Conservation (phyloP, 2,888 invertebrate species). For the Clusia tigrina region DNA sequence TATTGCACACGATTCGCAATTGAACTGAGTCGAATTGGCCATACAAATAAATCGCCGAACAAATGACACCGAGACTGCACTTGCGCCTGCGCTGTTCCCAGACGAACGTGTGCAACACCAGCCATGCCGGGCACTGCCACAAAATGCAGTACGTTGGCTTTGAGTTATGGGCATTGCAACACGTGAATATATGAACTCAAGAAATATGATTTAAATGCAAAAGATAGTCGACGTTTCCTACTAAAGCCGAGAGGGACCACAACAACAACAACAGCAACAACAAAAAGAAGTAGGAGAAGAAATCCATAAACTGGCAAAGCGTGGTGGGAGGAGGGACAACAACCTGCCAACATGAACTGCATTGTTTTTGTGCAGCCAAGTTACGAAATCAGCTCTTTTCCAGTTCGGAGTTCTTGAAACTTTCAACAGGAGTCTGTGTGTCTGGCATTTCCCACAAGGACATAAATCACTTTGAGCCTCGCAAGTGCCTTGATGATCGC, state of each 20-base stretch:
- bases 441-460: slow-evolving; percentile 40
- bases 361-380: background rate
- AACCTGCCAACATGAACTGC: background rate
- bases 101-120: background rate
- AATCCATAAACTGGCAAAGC: background rate
- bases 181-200: slow-evolving; percentile 20
- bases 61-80: background rate
- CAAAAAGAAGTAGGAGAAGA: background rate
- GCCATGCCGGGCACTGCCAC: background rate
- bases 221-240: slow-evolving; percentile 23
- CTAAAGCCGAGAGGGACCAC: background rate
- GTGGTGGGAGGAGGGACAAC: background rate
- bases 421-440: slow-evolving; percentile 49
- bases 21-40: background rate
- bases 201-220: slow-evolving; percentile 34
- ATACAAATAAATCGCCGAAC: background rate
- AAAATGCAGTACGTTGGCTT: slow-evolving; percentile 18
- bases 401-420: slow-evolving; percentile 43
- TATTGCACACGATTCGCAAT: slow-evolving; percentile 21
- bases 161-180: slow-evolving; percentile 19
- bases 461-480: slow-evolving; percentile 46
- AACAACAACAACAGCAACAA: background rate
- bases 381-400: background rate
- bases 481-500: slow-evolving; percentile 8
- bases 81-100: background rate